phyloP scores from a whole-genome alignment of 2,113 vertebrate genomes.

The Brachyhypopomus gauderio region DNA sequence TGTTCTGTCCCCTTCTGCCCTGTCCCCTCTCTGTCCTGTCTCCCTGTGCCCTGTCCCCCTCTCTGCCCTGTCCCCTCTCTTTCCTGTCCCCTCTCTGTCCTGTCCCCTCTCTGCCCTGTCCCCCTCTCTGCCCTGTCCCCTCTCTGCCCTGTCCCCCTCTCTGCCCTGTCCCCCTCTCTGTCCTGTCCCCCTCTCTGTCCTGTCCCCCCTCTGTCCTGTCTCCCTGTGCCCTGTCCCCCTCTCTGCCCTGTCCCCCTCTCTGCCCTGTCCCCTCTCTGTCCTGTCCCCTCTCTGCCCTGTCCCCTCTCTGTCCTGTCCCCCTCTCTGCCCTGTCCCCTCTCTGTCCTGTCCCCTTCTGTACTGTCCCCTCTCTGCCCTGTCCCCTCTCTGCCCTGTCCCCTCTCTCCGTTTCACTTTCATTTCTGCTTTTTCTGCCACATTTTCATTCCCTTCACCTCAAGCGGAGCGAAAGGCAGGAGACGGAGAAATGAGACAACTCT shows the following conservation, averaged over 20 bases:
- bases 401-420: conserved; percentile 17
- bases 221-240: neutral
- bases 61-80: neutral
- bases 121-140: no score
- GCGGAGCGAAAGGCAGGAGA: no score
- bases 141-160: no score
- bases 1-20: neutral
- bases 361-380: neutral
- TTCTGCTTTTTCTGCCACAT: neutral
- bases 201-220: neutral
- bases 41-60: no score
- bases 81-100: neutral
- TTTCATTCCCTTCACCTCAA: no score
- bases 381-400: neutral
- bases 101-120: no score
- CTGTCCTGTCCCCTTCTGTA: no score
- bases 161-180: neutral
- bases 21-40: neutral
- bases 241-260: neutral
- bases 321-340: no score
- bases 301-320: neutral
- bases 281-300: neutral
- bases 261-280: neutral
- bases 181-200: no score
- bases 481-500: neutral